Percentiles rank a stretch among this genome's conserved stretches.
Conservation (phyloP, 1,140 invertebrate species). For the Belonocnema kinseyi region DNA sequence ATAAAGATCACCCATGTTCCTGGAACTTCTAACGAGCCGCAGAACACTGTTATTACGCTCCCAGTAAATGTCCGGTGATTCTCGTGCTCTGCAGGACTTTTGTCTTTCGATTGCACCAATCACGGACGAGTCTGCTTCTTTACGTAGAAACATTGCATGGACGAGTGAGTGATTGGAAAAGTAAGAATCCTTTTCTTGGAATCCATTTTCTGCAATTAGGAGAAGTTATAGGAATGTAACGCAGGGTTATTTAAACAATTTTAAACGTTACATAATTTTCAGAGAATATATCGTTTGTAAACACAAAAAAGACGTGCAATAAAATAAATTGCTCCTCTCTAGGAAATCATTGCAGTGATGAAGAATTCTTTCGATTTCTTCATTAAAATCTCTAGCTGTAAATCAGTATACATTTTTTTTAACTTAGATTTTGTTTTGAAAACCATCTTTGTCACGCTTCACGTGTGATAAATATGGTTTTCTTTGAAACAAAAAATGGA, state of each 20-base stretch:
- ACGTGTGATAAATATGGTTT: too few species aligned
- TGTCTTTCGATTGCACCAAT: slow-evolving; percentile 9
- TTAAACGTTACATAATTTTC: too few species aligned
- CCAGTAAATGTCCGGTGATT: slow-evolving; percentile 32
- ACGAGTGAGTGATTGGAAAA: slow-evolving; percentile 15
- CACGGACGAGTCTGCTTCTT: slow-evolving; percentile 4
- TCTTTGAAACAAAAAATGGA: too few species aligned
- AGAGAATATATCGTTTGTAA: too few species aligned
- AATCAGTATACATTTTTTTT: too few species aligned
- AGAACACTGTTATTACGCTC: slow-evolving; percentile 36
- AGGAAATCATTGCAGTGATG: too few species aligned
- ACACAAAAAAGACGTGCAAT: too few species aligned
- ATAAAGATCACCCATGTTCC: slow-evolving; percentile 36
- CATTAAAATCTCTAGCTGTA: too few species aligned
- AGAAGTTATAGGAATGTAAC: not conserved
- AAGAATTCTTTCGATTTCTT: too few species aligned
- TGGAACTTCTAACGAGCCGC: slow-evolving; percentile 40
- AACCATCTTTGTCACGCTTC: too few species aligned
- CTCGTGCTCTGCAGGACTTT: slow-evolving; percentile 12
- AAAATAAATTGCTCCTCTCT: too few species aligned
- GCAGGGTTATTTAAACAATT: not conserved
- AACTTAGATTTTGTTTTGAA: too few species aligned
- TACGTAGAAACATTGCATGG: slow-evolving; percentile 5
- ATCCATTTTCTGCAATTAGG: not conserved
- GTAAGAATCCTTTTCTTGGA: slow-evolving; percentile 16